Base-by-base conservation (phyloP, 2,113 vertebrate genomes). In the Ornithorhynchus anatinus region DNA sequence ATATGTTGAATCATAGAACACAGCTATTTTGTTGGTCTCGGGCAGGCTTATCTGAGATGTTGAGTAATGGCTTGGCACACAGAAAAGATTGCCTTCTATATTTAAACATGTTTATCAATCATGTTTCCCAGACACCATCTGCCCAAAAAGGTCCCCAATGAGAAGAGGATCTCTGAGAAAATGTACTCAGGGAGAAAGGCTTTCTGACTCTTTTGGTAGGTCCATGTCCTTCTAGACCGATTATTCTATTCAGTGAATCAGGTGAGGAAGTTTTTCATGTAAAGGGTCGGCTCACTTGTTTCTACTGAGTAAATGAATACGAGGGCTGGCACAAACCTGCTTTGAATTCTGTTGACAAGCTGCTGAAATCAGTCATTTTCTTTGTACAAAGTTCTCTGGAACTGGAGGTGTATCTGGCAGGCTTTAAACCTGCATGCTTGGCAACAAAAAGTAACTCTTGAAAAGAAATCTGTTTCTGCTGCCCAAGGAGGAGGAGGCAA, bases 51-150 rank as follows among this genome's bases (percentile, higher is more conserved):
- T 77, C 78, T 77, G 83, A 72, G 83, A 80, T 75, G 70, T 51
- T 87, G 86, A 87, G 75, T 84, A 80, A 87, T 75, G 69, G 80
- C 80, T 81, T 85, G 86, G 80, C 78, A 73, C 68, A 63, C 42
- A 73, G 80, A 58, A 84, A 80, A 81, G 64, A 81, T 77, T 75
- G 67, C 80, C 48, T 87, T 81, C 86, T 87, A 87, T 85, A 81
- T 87, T 85, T 87, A 87, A 80, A 63, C 63, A 11, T 85, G 80
- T 84, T 87, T 85, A 85, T 84, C 86, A 81, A 79, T 87, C 86
- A 80, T 61, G 52, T 60, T 73, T 84, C 85, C 75, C 72, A 87
- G 83, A 85, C 83, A 65, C 83, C 83, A 87, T 84, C 78, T 85
- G 78, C 67, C 78, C 67, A 68, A 61, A 59, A 66, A 87, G 44